Conservation (phyloP, 2,888 invertebrate genomes). For the Nomada goodeniana region DNA sequence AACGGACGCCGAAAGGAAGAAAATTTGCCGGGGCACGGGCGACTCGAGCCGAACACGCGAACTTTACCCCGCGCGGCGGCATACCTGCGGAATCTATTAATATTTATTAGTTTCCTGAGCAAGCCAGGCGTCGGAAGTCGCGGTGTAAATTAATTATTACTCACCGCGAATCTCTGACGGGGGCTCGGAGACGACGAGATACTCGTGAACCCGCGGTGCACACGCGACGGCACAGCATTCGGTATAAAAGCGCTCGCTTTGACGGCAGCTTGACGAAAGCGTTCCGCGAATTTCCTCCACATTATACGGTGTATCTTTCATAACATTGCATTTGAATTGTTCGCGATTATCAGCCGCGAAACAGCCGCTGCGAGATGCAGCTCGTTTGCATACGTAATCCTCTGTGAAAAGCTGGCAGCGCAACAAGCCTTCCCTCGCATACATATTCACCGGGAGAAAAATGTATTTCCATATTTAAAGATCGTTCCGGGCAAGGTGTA, state of each 20-base stretch:
- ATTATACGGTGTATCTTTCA: conserved; percentile 16
- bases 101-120: conserved; percentile 27
- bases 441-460: conserved; percentile 61
- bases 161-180: conserved; percentile 13
- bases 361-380: conserved; percentile 13
- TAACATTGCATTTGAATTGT: conserved; percentile 47
- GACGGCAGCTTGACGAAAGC: not conserved
- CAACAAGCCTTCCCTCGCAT: conserved; percentile 29
- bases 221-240: not conserved
- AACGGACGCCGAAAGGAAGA: conserved; percentile 1
- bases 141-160: conserved; percentile 50
- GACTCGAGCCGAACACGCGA: conserved; percentile 16
- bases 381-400: conserved; percentile 48
- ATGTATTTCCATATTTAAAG: conserved; percentile 48
- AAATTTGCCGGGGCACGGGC: conserved; percentile 1
- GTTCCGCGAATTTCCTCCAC: not conserved
- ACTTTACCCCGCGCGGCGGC: conserved; percentile 2
- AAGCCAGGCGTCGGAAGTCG: not conserved
- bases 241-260: not conserved
- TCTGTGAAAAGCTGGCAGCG: conserved; percentile 45
- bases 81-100: conserved; percentile 36
- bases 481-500: not conserved
- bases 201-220: not conserved
- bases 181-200: not conserved
- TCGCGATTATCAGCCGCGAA: conserved; percentile 44